A percentile compares a stretch with the other conserved stretches of the same genome.
Evolutionary conservation across 1,140 invertebrate genomes (phyloP).

Genomic region (Eueides isabella): DNA sequence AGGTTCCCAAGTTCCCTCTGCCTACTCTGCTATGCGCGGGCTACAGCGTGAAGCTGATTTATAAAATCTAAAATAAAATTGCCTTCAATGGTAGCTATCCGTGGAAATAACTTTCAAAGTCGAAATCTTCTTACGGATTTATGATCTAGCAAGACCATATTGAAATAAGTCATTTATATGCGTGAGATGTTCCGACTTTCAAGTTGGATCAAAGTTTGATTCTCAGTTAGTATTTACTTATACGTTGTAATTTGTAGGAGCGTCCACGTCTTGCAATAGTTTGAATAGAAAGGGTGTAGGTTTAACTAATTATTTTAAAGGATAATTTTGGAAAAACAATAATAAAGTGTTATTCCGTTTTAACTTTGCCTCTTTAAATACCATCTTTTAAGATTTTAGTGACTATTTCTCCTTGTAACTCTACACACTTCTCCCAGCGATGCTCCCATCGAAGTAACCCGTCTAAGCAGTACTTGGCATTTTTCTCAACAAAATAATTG

Average conservation of each 20-base stretch:
- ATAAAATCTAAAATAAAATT: constrained; percentile 5
- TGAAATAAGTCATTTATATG: constrained; percentile 28
- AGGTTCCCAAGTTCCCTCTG: too few species aligned
- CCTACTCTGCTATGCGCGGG: too few species aligned
- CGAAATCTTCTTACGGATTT: constrained; percentile 21
- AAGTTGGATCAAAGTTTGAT: constrained; percentile 15
- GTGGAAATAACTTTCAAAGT: background rate
- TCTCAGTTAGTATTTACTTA: constrained; percentile 7
- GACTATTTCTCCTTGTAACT: too few species aligned
- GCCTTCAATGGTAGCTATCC: background rate
- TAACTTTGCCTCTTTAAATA: too few species aligned
- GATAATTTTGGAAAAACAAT: too few species aligned
- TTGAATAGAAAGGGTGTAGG: background rate
- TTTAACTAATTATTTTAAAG: background rate
- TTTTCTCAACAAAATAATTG: too few species aligned
- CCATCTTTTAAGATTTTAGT: too few species aligned
- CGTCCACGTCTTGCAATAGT: background rate
- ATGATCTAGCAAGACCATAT: constrained; percentile 25
- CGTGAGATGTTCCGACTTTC: constrained; percentile 13
- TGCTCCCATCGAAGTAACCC: too few species aligned
- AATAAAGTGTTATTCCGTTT: too few species aligned
- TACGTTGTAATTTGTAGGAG: background rate
- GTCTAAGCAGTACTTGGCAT: too few species aligned
- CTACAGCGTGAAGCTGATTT: too few species aligned
- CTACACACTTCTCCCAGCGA: too few species aligned